These are phyloP conservation scores for Idris sp. DNA, from an alignment of 1,140 invertebrate genomes.

Conservation along the genomic window DNA sequence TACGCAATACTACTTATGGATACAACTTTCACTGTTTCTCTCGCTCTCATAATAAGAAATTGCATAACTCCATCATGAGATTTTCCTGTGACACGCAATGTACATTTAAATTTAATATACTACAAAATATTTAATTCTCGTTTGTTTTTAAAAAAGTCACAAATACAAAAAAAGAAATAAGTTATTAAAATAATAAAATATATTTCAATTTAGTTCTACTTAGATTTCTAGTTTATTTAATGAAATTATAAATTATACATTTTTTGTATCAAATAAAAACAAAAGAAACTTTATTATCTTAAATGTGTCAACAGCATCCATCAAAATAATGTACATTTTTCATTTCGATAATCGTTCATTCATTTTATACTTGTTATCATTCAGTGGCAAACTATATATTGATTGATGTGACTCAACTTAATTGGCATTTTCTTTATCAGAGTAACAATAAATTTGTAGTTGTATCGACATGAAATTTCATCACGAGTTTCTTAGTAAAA, in stretches of 20 bases:
- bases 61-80: slow-evolving; percentile 30
- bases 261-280: too few relatives aligned
- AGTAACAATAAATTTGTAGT: slow-evolving; percentile 8
- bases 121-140: too few relatives aligned
- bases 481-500: slow-evolving; percentile 15
- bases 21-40: slow-evolving; percentile 28
- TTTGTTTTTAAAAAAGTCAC: slow-evolving; percentile 1
- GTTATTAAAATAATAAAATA: too few relatives aligned
- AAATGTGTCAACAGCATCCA: too few relatives aligned
- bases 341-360: slow-evolving; percentile 3
- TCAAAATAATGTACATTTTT: too few relatives aligned
- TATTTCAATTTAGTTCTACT: too few relatives aligned
- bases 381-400: slow-evolving; percentile 17
- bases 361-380: slow-evolving; percentile 12
- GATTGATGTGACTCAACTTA: slow-evolving; percentile 30
- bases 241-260: too few relatives aligned
- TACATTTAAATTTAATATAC: slow-evolving; percentile 9
- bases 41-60: slow-evolving; percentile 25
- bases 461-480: slow-evolving; percentile 12
- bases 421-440: slow-evolving; percentile 19
- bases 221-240: too few relatives aligned
- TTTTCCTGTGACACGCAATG: slow-evolving; percentile 31
- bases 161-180: too few relatives aligned
- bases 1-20: slow-evolving; percentile 7
- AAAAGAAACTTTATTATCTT: too few relatives aligned